Conservation (phyloP, 2,113 vertebrate genomes). For the Ploceus nigricollis region DNA sequence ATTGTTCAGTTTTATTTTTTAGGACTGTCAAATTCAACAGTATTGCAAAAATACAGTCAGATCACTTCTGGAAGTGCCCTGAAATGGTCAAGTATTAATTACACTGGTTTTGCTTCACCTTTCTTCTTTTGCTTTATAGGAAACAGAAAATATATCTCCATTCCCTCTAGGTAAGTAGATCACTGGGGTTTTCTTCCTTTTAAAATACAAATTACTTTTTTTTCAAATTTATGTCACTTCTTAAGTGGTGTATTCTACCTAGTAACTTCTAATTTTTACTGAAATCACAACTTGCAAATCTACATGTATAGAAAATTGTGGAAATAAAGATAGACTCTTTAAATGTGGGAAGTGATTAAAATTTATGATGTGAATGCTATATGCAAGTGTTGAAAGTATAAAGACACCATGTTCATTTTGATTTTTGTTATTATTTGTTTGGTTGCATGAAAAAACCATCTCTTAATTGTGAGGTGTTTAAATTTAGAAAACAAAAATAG, state of each 20-base stretch:
- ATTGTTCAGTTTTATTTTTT: background rate
- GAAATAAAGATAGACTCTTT: background rate
- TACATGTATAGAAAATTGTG: background rate
- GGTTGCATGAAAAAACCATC: background rate
- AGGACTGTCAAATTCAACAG: background rate
- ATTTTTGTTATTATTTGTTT: background rate
- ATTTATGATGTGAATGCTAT: background rate
- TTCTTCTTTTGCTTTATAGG: slow-evolving; percentile 6
- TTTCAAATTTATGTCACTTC: background rate
- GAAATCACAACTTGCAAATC: background rate
- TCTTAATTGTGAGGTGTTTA: background rate
- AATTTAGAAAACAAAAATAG: background rate
- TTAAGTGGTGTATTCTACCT: background rate
- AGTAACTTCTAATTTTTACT: background rate
- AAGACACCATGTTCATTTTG: background rate
- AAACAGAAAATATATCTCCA: background rate
- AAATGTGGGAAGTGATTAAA: background rate
- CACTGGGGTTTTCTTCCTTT: background rate
- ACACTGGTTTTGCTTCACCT: background rate
- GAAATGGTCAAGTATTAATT: background rate
- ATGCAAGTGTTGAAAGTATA: background rate
- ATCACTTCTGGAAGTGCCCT: background rate
- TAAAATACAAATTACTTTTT: background rate
- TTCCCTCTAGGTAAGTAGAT: background rate
- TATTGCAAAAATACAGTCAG: background rate